Evolutionary conservation across 2,797 vertebrate species (phyloP), one percentile per base, ranked within the genome.

Genomic region (Tiaroga cobitis): DNA sequence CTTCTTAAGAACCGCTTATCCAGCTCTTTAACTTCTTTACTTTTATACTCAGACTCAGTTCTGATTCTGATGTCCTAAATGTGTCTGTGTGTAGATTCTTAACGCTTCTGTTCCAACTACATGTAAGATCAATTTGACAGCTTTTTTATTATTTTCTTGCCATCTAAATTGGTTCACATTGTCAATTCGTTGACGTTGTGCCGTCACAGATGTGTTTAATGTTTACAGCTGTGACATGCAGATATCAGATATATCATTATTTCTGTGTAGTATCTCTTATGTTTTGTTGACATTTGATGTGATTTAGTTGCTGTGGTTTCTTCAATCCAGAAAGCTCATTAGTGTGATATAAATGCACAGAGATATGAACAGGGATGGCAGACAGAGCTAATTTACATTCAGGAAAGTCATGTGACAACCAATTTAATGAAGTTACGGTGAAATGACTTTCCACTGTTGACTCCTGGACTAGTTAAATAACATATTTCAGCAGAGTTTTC

Each of bases 371-470:
- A 73, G 54, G 6, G 54, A 73, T 69, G 68, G 15, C 21, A 21
- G 54, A 70, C 54, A 54, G 18, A 69, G 46, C 34, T 70, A 4
- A 81, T 59, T 34, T 69, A 26, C 70, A 76, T 83, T 80, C 54
- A 83, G 34, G 15, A 83, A 49, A 54, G 29, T 78, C 43, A 39
- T 46, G 61, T 73, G 49, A 51, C 41, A 83, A 43, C 41, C 21
- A 32, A 34, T 79, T 46, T 73, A 61, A 67, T 81, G 46, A 65
- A 32, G 19, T 51, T 54, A 1, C 32, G n/a, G 24, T 82, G 63
- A 76, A 81, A 86, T 80, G 32, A 69, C 51, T 56, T 83, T 80
- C 79, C 67, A 34, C 59, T 68, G 51, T 26, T 68, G 43, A 82
- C 59, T 54, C 6, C 15, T 80, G 43, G n/a, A 39, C 34, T 68